Base-by-base conservation (phyloP, 2,888 invertebrate species). In the Notodonta dromedarius region DNA sequence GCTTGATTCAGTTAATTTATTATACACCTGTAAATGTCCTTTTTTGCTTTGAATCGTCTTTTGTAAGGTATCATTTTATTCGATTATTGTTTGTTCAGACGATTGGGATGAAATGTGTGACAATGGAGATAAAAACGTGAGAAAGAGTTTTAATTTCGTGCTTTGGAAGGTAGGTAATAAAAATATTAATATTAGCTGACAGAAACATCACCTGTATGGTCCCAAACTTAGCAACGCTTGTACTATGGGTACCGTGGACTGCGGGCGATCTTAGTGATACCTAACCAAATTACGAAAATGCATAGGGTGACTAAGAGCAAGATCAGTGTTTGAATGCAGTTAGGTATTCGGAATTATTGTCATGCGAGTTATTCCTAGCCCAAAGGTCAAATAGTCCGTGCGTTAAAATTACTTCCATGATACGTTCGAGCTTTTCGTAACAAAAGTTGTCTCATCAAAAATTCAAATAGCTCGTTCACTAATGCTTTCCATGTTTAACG, bases 1-100 rank as follows among this genome's bases (percentile, higher is more conserved):
- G 79, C 71, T 77, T 82, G 82, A 83, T 85, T 85, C 79, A 79
- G 73, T 78, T 84, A 88, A 91, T 91, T 90, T 91, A 91, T 90
- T 82, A 78, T 75, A 76, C 77, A 82, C 78, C 80, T 81, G 79
- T 85, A 80, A 86, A 86, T 81, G 79, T 83, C 74, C 76, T 76
- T 77, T 76, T 77, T 74, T 66, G 69, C 66, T 63, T 61, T 46
- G 63, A 67, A 63, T 61, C 60, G 69, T 61, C 60, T 70, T 61
- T 74, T 74, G 59, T 71, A 65, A 59, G 48, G 40, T 56, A 61
- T 67, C 46, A 57, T 63, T 44, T 58, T 60, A 57, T 40, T 57
- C 12, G 35, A 50, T 56, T 12, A 24, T 24, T 56, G 51, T 51
- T 56, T 57, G 35, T 57, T 50, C 56, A 58, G 57, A 46, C 58